phyloP scores from a whole-genome alignment of 2,888 invertebrate species.

The Vanessa cardui region DNA sequence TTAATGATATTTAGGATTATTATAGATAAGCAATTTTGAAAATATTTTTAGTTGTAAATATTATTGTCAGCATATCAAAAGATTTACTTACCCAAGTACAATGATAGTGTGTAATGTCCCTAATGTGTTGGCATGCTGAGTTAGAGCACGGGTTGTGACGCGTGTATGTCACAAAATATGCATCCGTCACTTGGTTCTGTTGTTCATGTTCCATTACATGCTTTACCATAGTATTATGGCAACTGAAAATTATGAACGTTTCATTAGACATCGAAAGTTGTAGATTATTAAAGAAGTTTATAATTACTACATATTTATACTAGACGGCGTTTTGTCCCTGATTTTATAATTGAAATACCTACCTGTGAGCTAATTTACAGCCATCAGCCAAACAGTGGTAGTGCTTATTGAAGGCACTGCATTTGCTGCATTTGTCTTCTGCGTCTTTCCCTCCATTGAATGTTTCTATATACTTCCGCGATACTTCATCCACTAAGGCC shows the following conservation, averaged over 20 bases:
- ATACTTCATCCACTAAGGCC: slow-evolving; percentile 82
- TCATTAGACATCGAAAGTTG: background rate
- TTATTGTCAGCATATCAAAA: background rate
- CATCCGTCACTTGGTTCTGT: slow-evolving; percentile 92
- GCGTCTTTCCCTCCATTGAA: slow-evolving; percentile 78
- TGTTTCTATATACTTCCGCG: slow-evolving; percentile 78
- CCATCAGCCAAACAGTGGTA: slow-evolving; percentile 92
- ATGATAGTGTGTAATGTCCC: slow-evolving; percentile 93
- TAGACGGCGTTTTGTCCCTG: no score
- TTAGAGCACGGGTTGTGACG: slow-evolving; percentile 85
- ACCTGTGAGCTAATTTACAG: slow-evolving; percentile 89
- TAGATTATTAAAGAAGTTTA: background rate
- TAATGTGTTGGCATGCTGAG: slow-evolving; percentile 87
- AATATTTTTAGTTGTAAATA: no score
- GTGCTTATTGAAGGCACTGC: slow-evolving; percentile 89
- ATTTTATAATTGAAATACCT: slow-evolving; percentile 41
- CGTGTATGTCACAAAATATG: slow-evolving; percentile 86
- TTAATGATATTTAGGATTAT: slow-evolving; percentile 4
- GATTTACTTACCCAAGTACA: slow-evolving; percentile 90
- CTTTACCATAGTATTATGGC: slow-evolving; percentile 88
- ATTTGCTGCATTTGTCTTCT: slow-evolving; percentile 79
- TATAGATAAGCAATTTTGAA: no score
- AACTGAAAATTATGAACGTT: slow-evolving; percentile 56
- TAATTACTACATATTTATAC: no score
- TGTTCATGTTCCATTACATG: slow-evolving; percentile 95